Percentiles rank a stretch among this genome's conserved stretches.
Evolutionary conservation across 2,797 vertebrate genomes (phyloP).

Genomic region (Acanthornis magna): DNA sequence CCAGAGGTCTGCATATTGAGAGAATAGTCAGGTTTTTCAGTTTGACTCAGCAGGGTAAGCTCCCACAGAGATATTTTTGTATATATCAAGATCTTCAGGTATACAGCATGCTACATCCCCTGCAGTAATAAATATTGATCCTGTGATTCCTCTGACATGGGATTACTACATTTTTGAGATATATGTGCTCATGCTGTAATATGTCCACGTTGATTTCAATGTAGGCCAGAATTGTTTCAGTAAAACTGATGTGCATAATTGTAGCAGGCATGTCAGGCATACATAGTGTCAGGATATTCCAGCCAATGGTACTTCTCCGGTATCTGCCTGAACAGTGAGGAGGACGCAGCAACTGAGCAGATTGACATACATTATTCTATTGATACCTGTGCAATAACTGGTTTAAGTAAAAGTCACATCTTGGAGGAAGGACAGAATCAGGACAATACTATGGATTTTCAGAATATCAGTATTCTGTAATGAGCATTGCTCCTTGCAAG

Average conservation of each 20-base stretch:
- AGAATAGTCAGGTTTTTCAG: background rate
- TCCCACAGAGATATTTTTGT: background rate
- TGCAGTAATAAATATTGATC: constrained; percentile 6
- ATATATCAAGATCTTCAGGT: background rate
- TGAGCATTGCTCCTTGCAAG: background rate
- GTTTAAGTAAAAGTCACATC: background rate
- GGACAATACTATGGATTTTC: background rate
- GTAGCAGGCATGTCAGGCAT: background rate
- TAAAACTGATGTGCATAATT: background rate
- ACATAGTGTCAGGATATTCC: background rate
- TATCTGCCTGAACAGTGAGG: background rate
- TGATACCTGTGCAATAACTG: background rate
- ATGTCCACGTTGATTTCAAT: background rate
- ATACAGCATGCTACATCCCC: background rate
- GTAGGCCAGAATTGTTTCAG: background rate
- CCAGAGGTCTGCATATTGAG: background rate
- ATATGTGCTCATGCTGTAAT: background rate
- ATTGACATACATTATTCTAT: background rate
- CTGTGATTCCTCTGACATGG: background rate
- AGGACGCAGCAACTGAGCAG: background rate
- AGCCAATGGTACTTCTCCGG: background rate
- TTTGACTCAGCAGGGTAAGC: background rate
- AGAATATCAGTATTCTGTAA: background rate
- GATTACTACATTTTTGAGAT: background rate
- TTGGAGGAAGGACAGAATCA: background rate